Percentiles rank a stretch among this genome's conserved stretches.
These are phyloP conservation scores for Calyptomena viridis DNA, from an alignment of 2,113 vertebrate genomes.

Conservation along the genomic window DNA sequence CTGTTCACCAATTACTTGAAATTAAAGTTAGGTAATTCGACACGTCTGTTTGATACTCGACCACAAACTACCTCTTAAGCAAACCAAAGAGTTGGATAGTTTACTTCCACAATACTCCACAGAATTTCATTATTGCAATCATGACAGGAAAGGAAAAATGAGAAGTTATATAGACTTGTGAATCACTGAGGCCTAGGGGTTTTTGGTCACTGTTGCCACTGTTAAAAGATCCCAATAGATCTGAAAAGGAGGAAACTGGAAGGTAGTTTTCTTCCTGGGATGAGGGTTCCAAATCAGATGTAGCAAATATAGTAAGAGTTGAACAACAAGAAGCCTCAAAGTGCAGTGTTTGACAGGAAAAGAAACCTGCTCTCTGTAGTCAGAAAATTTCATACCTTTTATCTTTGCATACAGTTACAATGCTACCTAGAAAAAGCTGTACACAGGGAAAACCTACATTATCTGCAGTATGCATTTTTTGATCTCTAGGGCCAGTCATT, in stretches of 20 bases:
- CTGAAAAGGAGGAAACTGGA: not conserved
- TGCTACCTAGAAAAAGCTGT: not conserved
- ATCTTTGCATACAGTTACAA: not conserved
- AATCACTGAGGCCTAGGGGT: not conserved
- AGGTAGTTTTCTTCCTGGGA: not conserved
- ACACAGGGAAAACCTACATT: not conserved
- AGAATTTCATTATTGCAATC: conserved; percentile 41
- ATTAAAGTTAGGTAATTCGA: conserved; percentile 77
- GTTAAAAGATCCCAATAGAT: not conserved
- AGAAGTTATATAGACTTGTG: conserved; percentile 29
- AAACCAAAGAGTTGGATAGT: conserved; percentile 54
- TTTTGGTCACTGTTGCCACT: conserved; percentile 26
- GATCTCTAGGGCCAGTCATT: not conserved
- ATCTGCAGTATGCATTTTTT: not conserved
- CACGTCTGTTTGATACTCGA: conserved; percentile 70
- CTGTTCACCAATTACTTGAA: conserved; percentile 72
- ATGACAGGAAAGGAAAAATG: conserved; percentile 55
- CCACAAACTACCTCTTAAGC: conserved; percentile 77
- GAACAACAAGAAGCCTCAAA: not conserved
- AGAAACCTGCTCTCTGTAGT: not conserved
- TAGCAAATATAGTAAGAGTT: not conserved
- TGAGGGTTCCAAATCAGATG: not conserved
- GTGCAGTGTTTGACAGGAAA: not conserved
- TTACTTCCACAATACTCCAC: conserved; percentile 44
- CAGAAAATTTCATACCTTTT: not conserved